These are phyloP conservation scores for Nesoenas mayeri DNA, from an alignment of 2,113 vertebrate species.

Conservation along the genomic window DNA sequence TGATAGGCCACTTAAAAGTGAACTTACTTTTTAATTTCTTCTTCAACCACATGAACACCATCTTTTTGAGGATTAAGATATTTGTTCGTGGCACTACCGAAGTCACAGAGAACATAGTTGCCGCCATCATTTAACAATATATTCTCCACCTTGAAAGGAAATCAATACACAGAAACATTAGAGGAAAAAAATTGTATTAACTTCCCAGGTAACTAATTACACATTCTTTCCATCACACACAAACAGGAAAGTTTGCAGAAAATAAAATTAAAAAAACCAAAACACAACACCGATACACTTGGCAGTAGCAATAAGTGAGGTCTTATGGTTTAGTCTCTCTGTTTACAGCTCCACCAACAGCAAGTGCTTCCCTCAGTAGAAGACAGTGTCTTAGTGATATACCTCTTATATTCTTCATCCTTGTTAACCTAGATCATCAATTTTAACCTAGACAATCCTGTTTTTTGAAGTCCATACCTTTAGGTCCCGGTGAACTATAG, in stretches of 20 bases:
- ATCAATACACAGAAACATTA: neutral
- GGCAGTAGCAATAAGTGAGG: accelerated
- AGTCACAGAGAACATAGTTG: conserved; percentile 96
- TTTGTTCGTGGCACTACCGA: conserved; percentile 95
- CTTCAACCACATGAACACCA: conserved; percentile 92
- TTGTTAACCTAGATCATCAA: neutral
- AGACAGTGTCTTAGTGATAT: neutral
- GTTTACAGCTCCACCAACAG: neutral
- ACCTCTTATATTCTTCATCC: neutral
- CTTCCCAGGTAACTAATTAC: neutral
- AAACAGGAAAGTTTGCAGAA: accelerated
- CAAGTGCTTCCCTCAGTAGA: neutral
- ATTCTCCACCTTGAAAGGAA: conserved; percentile 90
- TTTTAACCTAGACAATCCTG: neutral
- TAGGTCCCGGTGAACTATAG: conserved; percentile 93
- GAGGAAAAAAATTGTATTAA: accelerated
- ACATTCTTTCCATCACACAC: neutral
- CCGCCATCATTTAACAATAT: conserved; percentile 92
- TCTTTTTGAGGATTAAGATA: conserved; percentile 91
- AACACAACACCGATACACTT: accelerated
- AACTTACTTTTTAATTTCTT: conserved; percentile 97
- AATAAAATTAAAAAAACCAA: neutral
- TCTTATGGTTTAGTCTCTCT: neutral
- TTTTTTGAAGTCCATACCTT: conserved; percentile 79
- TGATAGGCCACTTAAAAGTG: neutral